Evolutionary conservation across 2,113 vertebrate genomes (phyloP).

Genomic region (Jacana jacana): DNA sequence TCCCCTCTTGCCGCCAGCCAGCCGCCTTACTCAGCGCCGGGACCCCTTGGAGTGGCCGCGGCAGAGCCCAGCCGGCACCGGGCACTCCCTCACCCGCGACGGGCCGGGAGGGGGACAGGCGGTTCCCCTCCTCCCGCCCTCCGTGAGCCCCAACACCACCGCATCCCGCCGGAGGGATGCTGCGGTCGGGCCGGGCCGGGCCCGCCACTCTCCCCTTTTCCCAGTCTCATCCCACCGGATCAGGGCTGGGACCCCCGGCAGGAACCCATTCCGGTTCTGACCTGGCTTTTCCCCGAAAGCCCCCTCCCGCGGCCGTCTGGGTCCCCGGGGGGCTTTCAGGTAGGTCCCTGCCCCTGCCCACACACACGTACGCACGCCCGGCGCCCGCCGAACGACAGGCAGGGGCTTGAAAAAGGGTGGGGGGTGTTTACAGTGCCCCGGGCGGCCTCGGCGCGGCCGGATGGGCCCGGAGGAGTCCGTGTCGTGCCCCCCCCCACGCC

Average conservation of each 20-base stretch:
- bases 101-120: too few species aligned
- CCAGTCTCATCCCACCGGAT: background rate
- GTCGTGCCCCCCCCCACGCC: background rate
- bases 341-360: conserved; percentile 58
- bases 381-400: conserved; percentile 21
- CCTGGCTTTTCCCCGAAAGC: background rate
- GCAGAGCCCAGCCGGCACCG: background rate
- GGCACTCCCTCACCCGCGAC: background rate
- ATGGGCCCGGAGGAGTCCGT: background rate
- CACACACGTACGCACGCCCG: conserved; percentile 56
- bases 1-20: conserved; percentile 2
- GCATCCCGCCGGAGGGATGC: background rate
- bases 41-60: background rate
- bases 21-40: background rate
- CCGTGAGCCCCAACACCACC: background rate
- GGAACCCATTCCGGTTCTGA: background rate
- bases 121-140: background rate
- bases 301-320: background rate
- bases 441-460: background rate
- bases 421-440: conserved; percentile 40
- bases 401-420: conserved; percentile 53
- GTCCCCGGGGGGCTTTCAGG: conserved; percentile 43
- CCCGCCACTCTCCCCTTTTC: background rate
- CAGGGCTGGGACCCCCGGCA: background rate
- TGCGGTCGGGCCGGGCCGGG: background rate